These are phyloP conservation scores for Siniperca knerii DNA, from an alignment of 2,113 vertebrate genomes.

Conservation along the genomic window DNA sequence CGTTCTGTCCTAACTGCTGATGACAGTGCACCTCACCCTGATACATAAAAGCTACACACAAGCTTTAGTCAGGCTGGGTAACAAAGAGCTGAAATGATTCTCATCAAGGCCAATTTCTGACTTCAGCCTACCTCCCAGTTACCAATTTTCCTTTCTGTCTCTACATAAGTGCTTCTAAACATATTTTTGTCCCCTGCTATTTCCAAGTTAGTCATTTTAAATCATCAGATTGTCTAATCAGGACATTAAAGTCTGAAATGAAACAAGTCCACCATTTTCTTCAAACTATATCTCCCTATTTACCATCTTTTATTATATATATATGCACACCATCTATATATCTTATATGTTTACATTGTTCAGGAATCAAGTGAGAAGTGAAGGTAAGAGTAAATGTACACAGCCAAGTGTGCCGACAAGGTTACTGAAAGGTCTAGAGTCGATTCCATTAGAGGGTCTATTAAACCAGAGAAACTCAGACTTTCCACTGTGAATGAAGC, in stretches of 20 bases:
- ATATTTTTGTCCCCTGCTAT: background rate
- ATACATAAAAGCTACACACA: conserved; percentile 2
- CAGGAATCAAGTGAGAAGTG: background rate
- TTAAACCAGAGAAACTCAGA: conserved; percentile 36
- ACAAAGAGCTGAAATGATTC: conserved; percentile 1
- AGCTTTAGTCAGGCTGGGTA: background rate
- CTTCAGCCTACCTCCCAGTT: no score
- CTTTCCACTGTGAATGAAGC: conserved; percentile 29
- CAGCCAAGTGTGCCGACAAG: conserved; percentile 12
- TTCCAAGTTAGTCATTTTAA: conserved; percentile 1
- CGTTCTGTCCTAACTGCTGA: conserved; percentile 22
- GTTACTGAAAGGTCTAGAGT: conserved; percentile 33
- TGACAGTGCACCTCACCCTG: background rate
- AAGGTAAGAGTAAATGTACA: background rate
- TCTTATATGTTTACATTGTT: background rate
- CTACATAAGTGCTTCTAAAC: background rate
- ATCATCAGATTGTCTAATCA: background rate
- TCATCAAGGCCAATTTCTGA: background rate
- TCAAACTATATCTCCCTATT: background rate
- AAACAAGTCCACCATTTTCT: background rate
- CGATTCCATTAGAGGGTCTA: conserved; percentile 18
- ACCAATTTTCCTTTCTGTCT: background rate
- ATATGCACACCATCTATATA: no score
- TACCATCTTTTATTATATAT: background rate
- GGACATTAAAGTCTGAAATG: background rate